Base-by-base conservation (phyloP, 1,140 invertebrate genomes). In the Zaprionus ghesquierei region DNA sequence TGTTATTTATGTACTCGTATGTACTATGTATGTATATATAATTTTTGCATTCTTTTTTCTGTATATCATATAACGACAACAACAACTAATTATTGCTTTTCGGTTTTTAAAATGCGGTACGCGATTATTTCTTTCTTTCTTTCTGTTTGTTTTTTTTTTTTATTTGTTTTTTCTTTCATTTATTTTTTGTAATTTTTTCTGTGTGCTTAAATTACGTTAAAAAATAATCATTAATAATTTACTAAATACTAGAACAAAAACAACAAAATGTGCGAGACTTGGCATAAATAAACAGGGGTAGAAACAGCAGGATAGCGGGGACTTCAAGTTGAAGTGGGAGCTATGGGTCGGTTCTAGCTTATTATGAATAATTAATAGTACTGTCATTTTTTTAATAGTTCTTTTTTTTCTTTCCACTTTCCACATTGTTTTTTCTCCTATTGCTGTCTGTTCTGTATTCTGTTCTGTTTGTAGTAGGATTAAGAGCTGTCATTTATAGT, bases 31-130 rank as follows among this genome's bases (percentile, higher is more conserved):
- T 73, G 31, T 65, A 64, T 51, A 66, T 51, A 51, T 72, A 49
- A 68, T 33, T 54, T 60, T 55, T 38, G 61, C 50, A 64, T 44
- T 64, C 31, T 53, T 51, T 50, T 54, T 60, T 76, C 59, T 87
- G 64, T 87, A 87, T 86, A 79, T 87, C 61, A 73, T 71, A 86
- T 87, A 87, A 87, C 82, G 82, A 87, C 82, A 87, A 87, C 82
- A 86, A 86, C 82, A 87, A 87, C 76, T 87, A 87, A 87, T 87
- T 87, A 87, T 87, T 87, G 84, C 84, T 87, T 89, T 87, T 89
- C 79, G 77, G 84, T 87, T 87, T 84, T 86, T 77, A 81, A 79
- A 79, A 86, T 85, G 74, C 75, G 70, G 68, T 81, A 74, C 61
- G 76, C 50, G 61, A 66, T 59, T 62, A 62, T 69, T 81, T 65